A percentile compares a stretch with the other conserved stretches of the same genome.
Evolutionary conservation across 2,888 invertebrate genomes (phyloP).

Genomic region (Spodoptera exigua): DNA sequence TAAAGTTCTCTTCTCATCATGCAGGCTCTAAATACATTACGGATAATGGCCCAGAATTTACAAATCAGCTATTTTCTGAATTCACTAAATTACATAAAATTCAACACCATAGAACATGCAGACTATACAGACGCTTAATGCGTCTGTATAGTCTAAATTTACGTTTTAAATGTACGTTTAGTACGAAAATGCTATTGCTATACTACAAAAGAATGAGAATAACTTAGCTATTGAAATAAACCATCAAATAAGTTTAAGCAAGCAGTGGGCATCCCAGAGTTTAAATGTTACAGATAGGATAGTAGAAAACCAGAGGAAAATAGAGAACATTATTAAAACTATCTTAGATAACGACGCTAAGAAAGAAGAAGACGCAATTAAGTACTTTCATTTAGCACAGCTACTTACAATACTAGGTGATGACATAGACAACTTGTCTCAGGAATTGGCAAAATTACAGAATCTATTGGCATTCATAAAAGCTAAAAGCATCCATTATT

Average conservation of each 20-base stretch:
- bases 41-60: conserved; percentile 4
- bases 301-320: not conserved
- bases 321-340: not conserved
- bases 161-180: too few species aligned
- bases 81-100: too few species aligned
- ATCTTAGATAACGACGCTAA: not conserved
- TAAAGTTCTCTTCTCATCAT: conserved; percentile 8
- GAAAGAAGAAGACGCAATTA: not conserved
- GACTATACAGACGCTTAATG: conserved; percentile 31
- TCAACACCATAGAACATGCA: too few species aligned
- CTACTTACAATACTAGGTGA: not conserved
- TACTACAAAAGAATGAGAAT: conserved; percentile 1
- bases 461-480: not conserved
- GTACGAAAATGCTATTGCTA: conserved; percentile 15
- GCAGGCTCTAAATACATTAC: not conserved
- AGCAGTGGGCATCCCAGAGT: not conserved
- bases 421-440: not conserved
- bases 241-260: not conserved
- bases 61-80: too few species aligned
- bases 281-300: not conserved
- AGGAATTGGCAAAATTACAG: not conserved
- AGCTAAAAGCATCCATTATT: not conserved
- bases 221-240: not conserved
- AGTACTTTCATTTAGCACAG: not conserved
- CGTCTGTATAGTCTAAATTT: too few species aligned